Base-by-base conservation (phyloP, 2,888 invertebrate species). In the Caenorhabditis plicata region DNA sequence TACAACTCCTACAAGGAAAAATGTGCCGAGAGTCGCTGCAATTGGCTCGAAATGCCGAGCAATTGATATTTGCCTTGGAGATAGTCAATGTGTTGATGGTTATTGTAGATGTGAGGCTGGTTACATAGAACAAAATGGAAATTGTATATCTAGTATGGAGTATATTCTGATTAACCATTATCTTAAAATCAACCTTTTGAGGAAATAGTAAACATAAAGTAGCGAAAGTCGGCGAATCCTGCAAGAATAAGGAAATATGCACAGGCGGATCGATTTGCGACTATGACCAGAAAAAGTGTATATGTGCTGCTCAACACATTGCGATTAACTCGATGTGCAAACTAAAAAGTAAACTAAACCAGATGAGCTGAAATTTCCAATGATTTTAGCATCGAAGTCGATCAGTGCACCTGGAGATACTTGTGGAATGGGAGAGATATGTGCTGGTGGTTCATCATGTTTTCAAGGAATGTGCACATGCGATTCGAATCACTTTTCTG, bases 261-360 rank as follows among this genome's bases (percentile, higher is more conserved):
- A 51, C 60, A 3, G 80, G 79, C 5, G 80, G 80, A 7, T 71
- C 80, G 4, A 61, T 71, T 36, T 79, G 79, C 44, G 72, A 73
- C 53, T 47, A 45, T n/a, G 70, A 68, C 49, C 55, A 51, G 19
- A 53, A 68, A 33, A 57, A 55, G 41, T 78, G 78, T 57, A 72
- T 73, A 35, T 78, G 78, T 53, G 74, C 73, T 2, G 66, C 66
- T 17, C 64, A 68, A 11, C 75, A 75, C 50, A 46, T 55, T 11
- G 60, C 61, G 11, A 57, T 65, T 11, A 52, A 60, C 9, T 73
- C 74, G 35, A 54, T 65, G 22, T 78, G 78, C 44, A 58, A 64
- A 31, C 55, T 53, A n/a, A 71, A 74, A 58, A 62, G 70, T 64
- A 44, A 31, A 19, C 19, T 39, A n/a, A n/a, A n/a, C n/a, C n/a